Conservation (phyloP, 2,888 invertebrate species). For the Bombyx huttoni region DNA sequence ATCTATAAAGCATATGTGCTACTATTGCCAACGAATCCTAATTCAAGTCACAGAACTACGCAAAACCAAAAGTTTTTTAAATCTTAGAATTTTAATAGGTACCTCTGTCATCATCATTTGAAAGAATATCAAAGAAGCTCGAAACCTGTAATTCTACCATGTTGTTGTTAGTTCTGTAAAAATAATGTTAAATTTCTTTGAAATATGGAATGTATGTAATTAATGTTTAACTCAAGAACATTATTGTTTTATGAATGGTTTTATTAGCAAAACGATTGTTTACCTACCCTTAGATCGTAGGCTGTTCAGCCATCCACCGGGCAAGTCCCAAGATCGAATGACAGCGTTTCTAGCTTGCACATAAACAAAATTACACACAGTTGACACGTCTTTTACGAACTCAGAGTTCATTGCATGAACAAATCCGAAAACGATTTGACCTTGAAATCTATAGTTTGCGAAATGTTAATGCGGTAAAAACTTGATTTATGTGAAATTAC, state of each 20-base stretch:
- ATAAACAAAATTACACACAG: constrained; percentile 30
- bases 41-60: too few species aligned
- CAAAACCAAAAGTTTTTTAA: too few species aligned
- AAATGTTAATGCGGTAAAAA: too few species aligned
- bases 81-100: not conserved
- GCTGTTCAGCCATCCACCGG: constrained; percentile 37
- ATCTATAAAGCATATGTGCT: too few species aligned
- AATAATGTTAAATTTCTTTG: constrained; percentile 1
- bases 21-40: too few species aligned
- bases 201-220: not conserved
- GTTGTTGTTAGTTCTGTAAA: constrained; percentile 1
- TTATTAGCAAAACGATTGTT: not conserved
- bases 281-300: constrained; percentile 29
- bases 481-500: too few species aligned
- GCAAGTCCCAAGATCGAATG: constrained; percentile 44
- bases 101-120: not conserved
- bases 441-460: not conserved
- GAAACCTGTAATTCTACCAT: constrained; percentile 7
- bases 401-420: constrained; percentile 23
- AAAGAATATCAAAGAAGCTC: not conserved
- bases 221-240: not conserved
- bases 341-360: constrained; percentile 35
- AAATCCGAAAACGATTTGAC: constrained; percentile 4
- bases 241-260: too few species aligned
- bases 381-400: constrained; percentile 4